Evolutionary conservation across 2,888 invertebrate genomes (phyloP).

Genomic region (Bugulina stolonifera): DNA sequence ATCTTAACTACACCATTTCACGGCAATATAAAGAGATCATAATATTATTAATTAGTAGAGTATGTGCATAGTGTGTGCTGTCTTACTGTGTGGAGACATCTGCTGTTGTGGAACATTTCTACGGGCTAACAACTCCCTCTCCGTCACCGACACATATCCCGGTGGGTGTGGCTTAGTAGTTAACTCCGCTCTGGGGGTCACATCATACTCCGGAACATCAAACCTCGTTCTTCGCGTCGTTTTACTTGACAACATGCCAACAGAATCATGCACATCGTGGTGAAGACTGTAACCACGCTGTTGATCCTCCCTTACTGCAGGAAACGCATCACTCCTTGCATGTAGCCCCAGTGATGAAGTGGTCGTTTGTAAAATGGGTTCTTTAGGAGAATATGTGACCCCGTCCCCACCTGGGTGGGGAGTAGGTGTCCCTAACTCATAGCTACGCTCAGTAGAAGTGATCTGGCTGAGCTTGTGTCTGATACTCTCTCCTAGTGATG

Average conservation of each 20-base stretch:
- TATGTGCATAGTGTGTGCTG: too few species aligned
- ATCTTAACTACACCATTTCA: too few species aligned
- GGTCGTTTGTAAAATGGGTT: background rate
- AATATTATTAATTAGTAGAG: too few species aligned
- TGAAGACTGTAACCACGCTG: background rate
- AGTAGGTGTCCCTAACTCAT: background rate
- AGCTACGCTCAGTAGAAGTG: background rate
- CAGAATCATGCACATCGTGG: background rate
- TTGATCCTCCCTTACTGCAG: too few species aligned
- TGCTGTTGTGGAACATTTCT: background rate
- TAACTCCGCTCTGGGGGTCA: too few species aligned
- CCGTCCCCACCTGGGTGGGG: background rate
- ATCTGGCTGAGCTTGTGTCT: background rate
- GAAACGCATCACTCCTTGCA: background rate
- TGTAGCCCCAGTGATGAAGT: background rate
- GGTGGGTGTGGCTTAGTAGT: conserved; percentile 1
- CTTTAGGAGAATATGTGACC: background rate
- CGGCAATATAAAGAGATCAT: too few species aligned
- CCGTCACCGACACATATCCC: background rate
- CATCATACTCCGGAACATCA: background rate
- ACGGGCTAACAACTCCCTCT: background rate
- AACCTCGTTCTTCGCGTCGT: background rate
- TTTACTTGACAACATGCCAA: background rate
- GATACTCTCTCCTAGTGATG: conserved; percentile 13
- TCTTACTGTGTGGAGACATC: too few species aligned